Conservation (phyloP, 1,140 invertebrate genomes). For the Lineus longissimus region DNA sequence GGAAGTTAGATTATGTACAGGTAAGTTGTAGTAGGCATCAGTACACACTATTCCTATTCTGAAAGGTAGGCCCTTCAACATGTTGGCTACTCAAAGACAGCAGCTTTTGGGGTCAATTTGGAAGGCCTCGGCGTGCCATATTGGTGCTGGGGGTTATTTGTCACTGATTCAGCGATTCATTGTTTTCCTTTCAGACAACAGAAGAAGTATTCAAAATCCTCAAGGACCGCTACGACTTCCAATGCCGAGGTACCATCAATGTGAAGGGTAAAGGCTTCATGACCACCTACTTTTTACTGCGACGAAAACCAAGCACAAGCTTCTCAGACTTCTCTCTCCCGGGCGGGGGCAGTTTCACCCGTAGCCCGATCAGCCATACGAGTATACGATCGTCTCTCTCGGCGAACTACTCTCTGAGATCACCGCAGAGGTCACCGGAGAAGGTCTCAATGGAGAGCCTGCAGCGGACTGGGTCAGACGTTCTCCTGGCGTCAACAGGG, state of each 20-base stretch:
- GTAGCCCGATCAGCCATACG: constrained; percentile 16
- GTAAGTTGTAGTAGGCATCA: constrained; percentile 59
- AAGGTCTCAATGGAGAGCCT: background rate
- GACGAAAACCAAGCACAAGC: constrained; percentile 15
- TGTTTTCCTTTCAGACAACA: constrained; percentile 54
- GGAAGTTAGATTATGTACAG: constrained; percentile 88
- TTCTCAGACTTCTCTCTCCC: background rate
- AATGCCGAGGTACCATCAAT: constrained; percentile 81
- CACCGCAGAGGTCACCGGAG: background rate
- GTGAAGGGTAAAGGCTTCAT: constrained; percentile 92
- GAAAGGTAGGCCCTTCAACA: too few relatives aligned
- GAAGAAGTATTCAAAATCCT: constrained; percentile 41
- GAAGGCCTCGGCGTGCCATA: too few relatives aligned
- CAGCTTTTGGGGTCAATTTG: too few relatives aligned
- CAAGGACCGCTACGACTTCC: constrained; percentile 71
- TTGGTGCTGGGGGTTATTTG: too few relatives aligned
- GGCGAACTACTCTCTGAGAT: constrained; percentile 19
- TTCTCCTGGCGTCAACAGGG: background rate
- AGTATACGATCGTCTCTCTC: background rate
- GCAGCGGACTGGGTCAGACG: background rate
- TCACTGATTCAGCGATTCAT: too few relatives aligned
- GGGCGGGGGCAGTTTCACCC: constrained; percentile 12
- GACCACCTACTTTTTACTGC: constrained; percentile 78
- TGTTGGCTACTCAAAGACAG: too few relatives aligned
- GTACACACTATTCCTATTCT: background rate